Evolutionary conservation across 1,140 invertebrate species (phyloP).

Genomic region (Mylabris phalerata): DNA sequence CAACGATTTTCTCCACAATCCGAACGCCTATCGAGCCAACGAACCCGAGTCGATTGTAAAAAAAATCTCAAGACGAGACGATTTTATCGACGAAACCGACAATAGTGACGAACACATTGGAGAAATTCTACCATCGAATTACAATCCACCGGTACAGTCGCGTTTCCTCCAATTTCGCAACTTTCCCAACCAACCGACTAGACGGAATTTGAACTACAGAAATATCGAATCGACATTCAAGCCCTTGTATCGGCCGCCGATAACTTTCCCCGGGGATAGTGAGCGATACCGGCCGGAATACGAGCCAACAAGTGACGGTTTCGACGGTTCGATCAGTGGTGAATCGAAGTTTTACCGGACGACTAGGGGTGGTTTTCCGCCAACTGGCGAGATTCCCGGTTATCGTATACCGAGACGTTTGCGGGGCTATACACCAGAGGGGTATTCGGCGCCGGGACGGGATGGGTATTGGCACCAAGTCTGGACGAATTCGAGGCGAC

Average conservation of each 20-base stretch:
- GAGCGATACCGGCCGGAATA: slow-evolving; percentile 27
- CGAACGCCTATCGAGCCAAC: slow-evolving; percentile 24
- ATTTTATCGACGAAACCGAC: slow-evolving; percentile 17
- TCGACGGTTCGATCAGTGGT: background rate
- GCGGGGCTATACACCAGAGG: slow-evolving; percentile 22
- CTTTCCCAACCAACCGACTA: background rate
- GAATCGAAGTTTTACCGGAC: background rate
- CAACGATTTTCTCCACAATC: slow-evolving; percentile 21
- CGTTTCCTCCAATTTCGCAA: slow-evolving; percentile 1
- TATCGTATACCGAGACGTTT: slow-evolving; percentile 32
- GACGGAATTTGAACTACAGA: background rate
- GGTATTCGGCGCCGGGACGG: slow-evolving; percentile 6
- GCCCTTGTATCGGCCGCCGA: slow-evolving; percentile 15
- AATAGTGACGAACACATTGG: slow-evolving; percentile 38
- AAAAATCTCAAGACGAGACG: slow-evolving; percentile 24
- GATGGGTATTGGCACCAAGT: slow-evolving; percentile 2
- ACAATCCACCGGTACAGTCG: slow-evolving; percentile 1
- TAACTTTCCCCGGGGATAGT: slow-evolving; percentile 19
- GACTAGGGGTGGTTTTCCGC: slow-evolving; percentile 10
- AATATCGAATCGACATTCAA: slow-evolving; percentile 16
- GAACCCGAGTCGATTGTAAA: slow-evolving; percentile 1
- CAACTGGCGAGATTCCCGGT: slow-evolving; percentile 18
- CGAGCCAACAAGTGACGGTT: slow-evolving; percentile 7
- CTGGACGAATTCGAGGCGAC: slow-evolving; percentile 33
- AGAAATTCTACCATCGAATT: slow-evolving; percentile 37